These are phyloP conservation scores for Platorchestia sp. DNA, from an alignment of 1,140 invertebrate genomes.

Conservation along the genomic window DNA sequence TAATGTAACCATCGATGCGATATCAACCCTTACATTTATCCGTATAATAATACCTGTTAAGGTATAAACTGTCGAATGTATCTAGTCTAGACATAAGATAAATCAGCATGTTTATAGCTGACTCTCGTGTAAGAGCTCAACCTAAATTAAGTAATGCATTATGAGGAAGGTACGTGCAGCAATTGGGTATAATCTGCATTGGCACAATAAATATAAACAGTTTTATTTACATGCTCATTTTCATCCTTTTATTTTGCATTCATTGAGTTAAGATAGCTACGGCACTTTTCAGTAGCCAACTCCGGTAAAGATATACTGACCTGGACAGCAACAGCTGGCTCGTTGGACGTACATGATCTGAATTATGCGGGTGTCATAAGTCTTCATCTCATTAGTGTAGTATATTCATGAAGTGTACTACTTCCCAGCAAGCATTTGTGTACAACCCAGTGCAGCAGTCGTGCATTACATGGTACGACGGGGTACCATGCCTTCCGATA, in stretches of 20 bases:
- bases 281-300: not conserved
- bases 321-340: too few species aligned
- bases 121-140: not conserved
- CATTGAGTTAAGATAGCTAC: not conserved
- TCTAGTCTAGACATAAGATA: not conserved
- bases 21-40: not conserved
- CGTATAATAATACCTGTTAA: not conserved
- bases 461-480: too few species aligned
- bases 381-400: too few species aligned
- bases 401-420: too few species aligned
- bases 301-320: not conserved
- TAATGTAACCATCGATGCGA: not conserved
- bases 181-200: not conserved
- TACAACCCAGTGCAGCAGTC: too few species aligned
- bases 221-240: not conserved
- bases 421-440: too few species aligned
- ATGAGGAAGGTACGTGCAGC: not conserved
- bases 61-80: not conserved
- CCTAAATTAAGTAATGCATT: not conserved
- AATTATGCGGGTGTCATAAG: too few species aligned
- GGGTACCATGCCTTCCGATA: not conserved
- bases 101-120: not conserved
- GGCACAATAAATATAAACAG: not conserved
- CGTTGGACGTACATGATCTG: too few species aligned
- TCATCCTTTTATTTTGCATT: not conserved